A percentile compares a stretch with the other conserved stretches of the same genome.
phyloP scores from a whole-genome alignment of 2,797 vertebrate genomes.

The Micrastur ruficollis region DNA sequence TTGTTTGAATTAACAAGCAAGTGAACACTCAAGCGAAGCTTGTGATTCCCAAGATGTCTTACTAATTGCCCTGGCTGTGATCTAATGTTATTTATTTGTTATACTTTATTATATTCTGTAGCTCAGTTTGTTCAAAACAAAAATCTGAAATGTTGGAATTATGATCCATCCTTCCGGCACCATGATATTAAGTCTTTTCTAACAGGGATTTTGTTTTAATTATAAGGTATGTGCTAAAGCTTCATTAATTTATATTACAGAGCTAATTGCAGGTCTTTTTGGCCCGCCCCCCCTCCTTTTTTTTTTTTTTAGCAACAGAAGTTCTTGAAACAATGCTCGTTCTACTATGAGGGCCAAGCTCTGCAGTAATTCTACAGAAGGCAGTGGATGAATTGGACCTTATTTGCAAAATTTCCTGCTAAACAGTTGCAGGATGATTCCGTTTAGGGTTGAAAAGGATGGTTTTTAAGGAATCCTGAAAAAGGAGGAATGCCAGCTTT shows the following conservation, averaged over 20 bases:
- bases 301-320: background rate
- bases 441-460: background rate
- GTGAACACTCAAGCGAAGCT: background rate
- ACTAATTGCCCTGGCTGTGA: conserved; percentile 2
- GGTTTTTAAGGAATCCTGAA: background rate
- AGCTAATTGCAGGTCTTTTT: background rate
- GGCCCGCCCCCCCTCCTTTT: background rate
- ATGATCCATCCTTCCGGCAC: background rate
- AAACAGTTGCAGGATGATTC: background rate
- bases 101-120: background rate
- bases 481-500: background rate
- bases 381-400: background rate
- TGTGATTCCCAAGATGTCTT: background rate
- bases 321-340: background rate
- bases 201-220: conserved; percentile 28
- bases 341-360: background rate
- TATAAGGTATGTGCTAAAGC: background rate
- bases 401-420: background rate
- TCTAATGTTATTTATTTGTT: conserved; percentile 49
- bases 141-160: background rate
- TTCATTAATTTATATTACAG: conserved; percentile 13
- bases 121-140: background rate
- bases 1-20: background rate
- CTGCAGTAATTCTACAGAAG: background rate
- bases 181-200: background rate